Conservation (phyloP, 2,797 vertebrate species). For the Sorex maritimensis region DNA sequence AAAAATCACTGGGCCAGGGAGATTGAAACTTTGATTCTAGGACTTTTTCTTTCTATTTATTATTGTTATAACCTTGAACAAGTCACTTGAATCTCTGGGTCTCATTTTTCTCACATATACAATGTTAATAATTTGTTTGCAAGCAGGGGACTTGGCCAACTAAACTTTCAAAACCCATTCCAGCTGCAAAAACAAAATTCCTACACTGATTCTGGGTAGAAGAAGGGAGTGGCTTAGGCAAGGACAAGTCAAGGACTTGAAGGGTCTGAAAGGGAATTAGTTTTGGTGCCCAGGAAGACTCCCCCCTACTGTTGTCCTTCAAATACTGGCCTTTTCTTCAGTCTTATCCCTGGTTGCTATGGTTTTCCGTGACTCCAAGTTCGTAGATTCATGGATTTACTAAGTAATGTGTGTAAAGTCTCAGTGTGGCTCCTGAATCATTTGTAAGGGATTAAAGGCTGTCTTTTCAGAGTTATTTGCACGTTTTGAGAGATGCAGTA, state of each 20-base stretch:
- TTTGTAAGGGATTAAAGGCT: slow-evolving; percentile 73
- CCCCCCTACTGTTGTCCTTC: not conserved
- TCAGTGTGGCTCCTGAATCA: slow-evolving; percentile 68
- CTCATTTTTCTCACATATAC: slow-evolving; percentile 36
- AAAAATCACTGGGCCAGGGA: not conserved
- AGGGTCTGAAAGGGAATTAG: not conserved
- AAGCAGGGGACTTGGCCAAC: not conserved
- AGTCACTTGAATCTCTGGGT: not conserved
- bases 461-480: slow-evolving; percentile 70
- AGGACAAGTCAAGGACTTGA: not conserved
- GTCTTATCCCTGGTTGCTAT: slow-evolving; percentile 65
- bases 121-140: slow-evolving; percentile 35
- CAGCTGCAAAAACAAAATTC: not conserved
- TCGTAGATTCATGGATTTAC: slow-evolving; percentile 52
- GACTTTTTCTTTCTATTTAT: slow-evolving; percentile 13
- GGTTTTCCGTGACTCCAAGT: slow-evolving; percentile 65
- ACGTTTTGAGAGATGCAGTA: slow-evolving; percentile 54
- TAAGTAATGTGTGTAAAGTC: slow-evolving; percentile 66
- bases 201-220: not conserved
- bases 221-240: not conserved
- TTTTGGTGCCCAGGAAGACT: not conserved
- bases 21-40: not conserved
- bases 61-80: slow-evolving; percentile 42
- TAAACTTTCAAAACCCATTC: not conserved
- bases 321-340: not conserved